These are phyloP conservation scores for Scyliorhinus canicula DNA, from an alignment of 2,797 vertebrate species.

Conservation along the genomic window DNA sequence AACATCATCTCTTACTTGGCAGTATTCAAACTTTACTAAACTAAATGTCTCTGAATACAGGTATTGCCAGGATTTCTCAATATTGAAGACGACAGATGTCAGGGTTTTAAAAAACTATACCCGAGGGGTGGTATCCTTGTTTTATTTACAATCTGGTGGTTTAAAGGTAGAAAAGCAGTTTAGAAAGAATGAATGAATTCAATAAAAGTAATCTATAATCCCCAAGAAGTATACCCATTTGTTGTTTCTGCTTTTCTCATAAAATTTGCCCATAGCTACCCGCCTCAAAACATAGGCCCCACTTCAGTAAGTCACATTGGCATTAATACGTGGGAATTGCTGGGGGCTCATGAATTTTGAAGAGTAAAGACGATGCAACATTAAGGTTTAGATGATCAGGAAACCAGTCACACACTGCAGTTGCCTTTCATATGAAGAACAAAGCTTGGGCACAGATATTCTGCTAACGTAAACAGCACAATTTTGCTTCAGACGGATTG, in stretches of 20 bases:
- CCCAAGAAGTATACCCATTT: neutral
- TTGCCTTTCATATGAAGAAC: neutral
- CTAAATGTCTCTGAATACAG: slow-evolving; percentile 28
- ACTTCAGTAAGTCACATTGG: neutral
- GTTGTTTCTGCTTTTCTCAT: neutral
- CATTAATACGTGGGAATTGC: neutral
- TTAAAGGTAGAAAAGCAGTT: neutral
- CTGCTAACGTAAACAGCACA: neutral
- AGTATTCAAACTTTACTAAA: slow-evolving; percentile 35
- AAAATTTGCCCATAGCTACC: neutral
- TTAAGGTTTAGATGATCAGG: neutral
- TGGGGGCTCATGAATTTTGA: neutral
- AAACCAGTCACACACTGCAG: neutral
- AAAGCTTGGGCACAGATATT: neutral
- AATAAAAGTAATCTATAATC: neutral
- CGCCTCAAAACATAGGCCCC: neutral
- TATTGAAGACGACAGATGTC: neutral
- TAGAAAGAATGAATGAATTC: neutral
- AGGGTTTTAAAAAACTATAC: neutral
- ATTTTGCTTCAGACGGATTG: neutral
- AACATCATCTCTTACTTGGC: slow-evolving; percentile 26
- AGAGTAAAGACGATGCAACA: neutral
- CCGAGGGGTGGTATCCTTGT: neutral
- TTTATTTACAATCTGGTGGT: slow-evolving; percentile 11
- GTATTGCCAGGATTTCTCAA: slow-evolving; percentile 15